Evolutionary conservation across 35 echinoderm and acorn worm species (phyloP).

Genomic region (Apostichopus californicus): DNA sequence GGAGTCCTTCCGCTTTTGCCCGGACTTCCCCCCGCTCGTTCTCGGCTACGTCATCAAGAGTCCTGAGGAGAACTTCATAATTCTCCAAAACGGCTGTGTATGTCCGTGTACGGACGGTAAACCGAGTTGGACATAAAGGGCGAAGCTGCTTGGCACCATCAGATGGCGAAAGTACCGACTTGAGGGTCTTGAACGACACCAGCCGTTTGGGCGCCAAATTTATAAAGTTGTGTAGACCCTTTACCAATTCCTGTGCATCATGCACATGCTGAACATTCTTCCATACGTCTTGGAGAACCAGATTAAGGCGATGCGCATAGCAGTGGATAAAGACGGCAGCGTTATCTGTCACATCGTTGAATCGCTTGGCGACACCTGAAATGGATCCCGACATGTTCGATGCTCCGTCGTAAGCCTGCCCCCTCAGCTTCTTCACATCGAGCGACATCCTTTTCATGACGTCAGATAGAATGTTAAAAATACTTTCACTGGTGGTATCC

Average conservation of each 20-base stretch:
- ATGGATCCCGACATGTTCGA: constrained; percentile 25
- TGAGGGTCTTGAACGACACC: background rate
- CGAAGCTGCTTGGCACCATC: background rate
- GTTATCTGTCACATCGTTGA: constrained; percentile 1
- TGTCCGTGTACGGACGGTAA: background rate
- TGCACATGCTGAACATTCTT: background rate
- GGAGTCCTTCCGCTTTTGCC: constrained; percentile 17
- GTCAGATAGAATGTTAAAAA: constrained; percentile 6
- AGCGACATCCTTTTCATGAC: background rate
- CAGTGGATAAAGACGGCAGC: constrained; percentile 5
- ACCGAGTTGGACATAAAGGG: constrained; percentile 34
- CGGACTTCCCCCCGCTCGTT: background rate
- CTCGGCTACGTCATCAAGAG: constrained; percentile 21
- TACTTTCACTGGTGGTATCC: background rate
- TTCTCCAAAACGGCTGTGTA: constrained; percentile 7
- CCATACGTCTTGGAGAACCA: background rate
- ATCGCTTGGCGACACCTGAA: background rate
- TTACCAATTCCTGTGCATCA: constrained; percentile 12
- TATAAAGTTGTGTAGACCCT: background rate
- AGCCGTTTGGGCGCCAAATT: constrained; percentile 22
- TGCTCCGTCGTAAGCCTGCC: constrained; percentile 34
- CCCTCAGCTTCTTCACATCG: background rate
- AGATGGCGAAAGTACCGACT: background rate
- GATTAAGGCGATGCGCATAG: constrained; percentile 18
- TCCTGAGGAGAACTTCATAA: constrained; percentile 19